Conservation (phyloP, 1,140 invertebrate species). For the Pogonus chalceus region DNA sequence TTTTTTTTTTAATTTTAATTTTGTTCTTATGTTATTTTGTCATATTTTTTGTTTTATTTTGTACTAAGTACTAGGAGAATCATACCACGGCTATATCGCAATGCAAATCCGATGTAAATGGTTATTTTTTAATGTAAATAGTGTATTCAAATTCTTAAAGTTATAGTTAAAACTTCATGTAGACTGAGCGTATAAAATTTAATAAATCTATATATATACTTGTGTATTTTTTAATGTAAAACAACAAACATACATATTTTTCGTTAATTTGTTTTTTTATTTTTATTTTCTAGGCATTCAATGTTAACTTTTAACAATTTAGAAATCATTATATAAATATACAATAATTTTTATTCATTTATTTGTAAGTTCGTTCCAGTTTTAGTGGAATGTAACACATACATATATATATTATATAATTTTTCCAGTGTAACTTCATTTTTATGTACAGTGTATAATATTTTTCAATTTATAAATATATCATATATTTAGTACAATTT, state of each 20-base stretch:
- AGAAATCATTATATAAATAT: constrained; percentile 12
- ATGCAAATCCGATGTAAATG: constrained; percentile 28
- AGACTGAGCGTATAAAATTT: constrained; percentile 33
- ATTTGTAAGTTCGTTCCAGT: constrained; percentile 32
- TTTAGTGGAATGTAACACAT: constrained; percentile 33
- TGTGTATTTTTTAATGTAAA: constrained; percentile 36
- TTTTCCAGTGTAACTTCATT: background rate
- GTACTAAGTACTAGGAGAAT: constrained; percentile 7
- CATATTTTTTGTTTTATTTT: background rate
- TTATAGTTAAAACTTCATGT: constrained; percentile 28
- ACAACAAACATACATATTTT: constrained; percentile 7
- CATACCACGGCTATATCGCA: constrained; percentile 25
- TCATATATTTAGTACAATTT: background rate
- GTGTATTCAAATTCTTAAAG: constrained; percentile 30
- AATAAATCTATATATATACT: constrained; percentile 21
- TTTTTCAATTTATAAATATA: background rate
- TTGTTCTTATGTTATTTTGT: background rate
- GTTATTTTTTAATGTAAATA: constrained; percentile 34
- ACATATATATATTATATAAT: background rate
- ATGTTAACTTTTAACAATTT: constrained; percentile 12
- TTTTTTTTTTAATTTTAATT: background rate
- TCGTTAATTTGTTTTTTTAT: constrained; percentile 13
- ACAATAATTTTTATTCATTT: constrained; percentile 15
- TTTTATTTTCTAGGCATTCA: constrained; percentile 14
- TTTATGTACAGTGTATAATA: background rate